Evolutionary conservation across 2,113 vertebrate species (phyloP).

Genomic region (Thalassarche chlororhynchos): DNA sequence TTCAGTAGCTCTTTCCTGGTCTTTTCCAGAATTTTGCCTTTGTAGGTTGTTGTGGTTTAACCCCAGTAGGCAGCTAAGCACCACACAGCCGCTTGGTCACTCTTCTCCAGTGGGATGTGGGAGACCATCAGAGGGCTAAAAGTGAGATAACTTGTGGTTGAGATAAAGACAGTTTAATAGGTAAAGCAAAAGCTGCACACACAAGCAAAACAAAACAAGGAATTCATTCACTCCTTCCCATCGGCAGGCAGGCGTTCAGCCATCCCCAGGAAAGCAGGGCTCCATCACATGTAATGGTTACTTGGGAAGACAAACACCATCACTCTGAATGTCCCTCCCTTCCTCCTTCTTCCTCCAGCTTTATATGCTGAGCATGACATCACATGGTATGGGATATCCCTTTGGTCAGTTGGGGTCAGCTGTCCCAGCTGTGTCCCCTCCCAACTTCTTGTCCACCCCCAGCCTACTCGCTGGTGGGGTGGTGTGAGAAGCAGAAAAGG

Average conservation of each 20-base stretch:
- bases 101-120: not conserved
- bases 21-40: not conserved
- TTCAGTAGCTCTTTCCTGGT: not conserved
- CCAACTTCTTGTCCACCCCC: fast-evolving
- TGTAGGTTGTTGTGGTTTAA: not conserved
- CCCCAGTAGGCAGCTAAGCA: not conserved
- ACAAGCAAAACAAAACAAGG: not conserved
- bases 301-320: not conserved
- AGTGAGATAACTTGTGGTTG: not conserved
- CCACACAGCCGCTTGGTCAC: fast-evolving
- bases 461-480: fast-evolving
- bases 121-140: not conserved
- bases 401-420: too few species aligned
- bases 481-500: not conserved
- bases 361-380: not conserved
- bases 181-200: not conserved
- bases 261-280: not conserved
- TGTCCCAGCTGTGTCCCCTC: not conserved
- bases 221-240: not conserved
- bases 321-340: fast-evolving
- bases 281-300: fast-evolving
- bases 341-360: not conserved
- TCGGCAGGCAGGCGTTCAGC: not conserved
- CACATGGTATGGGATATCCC: not conserved
- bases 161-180: not conserved